Conservation (phyloP, 2,797 vertebrate species). For the Eleutherodactylus coqui region DNA sequence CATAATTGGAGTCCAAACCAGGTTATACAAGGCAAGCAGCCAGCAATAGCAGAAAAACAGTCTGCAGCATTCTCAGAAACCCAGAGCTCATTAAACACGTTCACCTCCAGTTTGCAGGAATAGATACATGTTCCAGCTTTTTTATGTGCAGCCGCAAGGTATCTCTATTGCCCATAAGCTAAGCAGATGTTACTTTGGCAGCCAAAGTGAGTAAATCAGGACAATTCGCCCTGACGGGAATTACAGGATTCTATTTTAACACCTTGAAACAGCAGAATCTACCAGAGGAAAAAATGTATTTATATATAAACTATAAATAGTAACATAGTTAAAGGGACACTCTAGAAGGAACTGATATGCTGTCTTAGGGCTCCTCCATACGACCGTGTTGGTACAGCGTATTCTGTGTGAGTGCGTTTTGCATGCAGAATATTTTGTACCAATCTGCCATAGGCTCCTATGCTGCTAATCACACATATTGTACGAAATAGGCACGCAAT, state of each 20-base stretch:
- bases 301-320: not conserved
- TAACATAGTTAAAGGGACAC: not conserved
- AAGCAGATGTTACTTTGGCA: conserved; percentile 45
- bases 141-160: conserved; percentile 8
- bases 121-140: conserved; percentile 12
- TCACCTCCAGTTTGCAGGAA: conserved; percentile 32
- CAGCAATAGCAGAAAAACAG: not conserved
- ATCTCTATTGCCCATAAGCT: conserved; percentile 12
- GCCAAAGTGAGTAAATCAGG: conserved; percentile 3
- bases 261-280: not conserved
- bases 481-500: too few relatives aligned
- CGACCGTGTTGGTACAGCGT: too few relatives aligned
- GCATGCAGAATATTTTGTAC: too few relatives aligned
- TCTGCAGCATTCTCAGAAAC: conserved; percentile 4
- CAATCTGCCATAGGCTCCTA: too few relatives aligned
- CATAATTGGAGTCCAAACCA: not conserved
- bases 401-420: too few relatives aligned
- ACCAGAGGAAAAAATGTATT: not conserved
- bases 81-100: conserved; percentile 32
- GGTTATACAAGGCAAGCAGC: not conserved
- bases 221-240: not conserved
- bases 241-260: conserved; percentile 6
- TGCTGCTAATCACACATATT: too few relatives aligned
- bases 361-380: too few relatives aligned
- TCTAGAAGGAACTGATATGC: not conserved